Percentiles rank a stretch among this genome's conserved stretches.
Evolutionary conservation across 2,888 invertebrate species (phyloP).

Genomic region (Pinctada fucata): DNA sequence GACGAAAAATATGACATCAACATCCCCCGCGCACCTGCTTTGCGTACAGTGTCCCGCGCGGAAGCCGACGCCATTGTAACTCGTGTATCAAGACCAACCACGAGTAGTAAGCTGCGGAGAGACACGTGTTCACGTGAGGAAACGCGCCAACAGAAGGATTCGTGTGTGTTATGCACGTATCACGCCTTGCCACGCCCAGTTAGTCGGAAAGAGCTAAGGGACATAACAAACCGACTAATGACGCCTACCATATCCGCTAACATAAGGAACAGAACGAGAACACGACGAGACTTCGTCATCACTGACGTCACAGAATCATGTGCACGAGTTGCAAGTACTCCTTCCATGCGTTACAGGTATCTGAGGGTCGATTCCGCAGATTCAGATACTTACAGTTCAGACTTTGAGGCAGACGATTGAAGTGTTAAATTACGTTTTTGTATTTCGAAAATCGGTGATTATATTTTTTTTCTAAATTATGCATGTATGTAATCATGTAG

Average conservation of each 20-base stretch:
- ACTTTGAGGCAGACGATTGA: no score
- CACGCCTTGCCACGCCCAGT: conserved; percentile 22
- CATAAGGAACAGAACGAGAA: conserved; percentile 31
- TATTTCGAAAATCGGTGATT: no score
- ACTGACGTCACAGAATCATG: conserved; percentile 32
- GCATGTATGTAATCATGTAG: no score
- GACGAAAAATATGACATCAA: conserved; percentile 26
- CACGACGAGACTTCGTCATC: conserved; percentile 23
- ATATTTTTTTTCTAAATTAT: no score
- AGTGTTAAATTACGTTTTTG: no score
- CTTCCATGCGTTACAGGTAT: conserved; percentile 12
- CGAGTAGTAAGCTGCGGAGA: conserved; percentile 23
- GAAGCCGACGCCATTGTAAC: conserved; percentile 29
- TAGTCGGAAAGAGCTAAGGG: conserved; percentile 8
- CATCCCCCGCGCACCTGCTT: conserved; percentile 36
- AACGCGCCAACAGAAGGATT: conserved; percentile 24
- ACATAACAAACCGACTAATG: conserved; percentile 24
- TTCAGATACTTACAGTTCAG: no score
- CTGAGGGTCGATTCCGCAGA: neutral
- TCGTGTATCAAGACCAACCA: conserved; percentile 32
- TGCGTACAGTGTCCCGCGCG: conserved; percentile 18
- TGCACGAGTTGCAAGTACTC: conserved; percentile 5
- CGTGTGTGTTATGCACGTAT: conserved; percentile 29
- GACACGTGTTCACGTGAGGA: conserved; percentile 29
- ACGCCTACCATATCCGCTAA: conserved; percentile 29